Evolutionary conservation across 1,140 invertebrate species (phyloP).

Genomic region (Drosophila mayri): DNA sequence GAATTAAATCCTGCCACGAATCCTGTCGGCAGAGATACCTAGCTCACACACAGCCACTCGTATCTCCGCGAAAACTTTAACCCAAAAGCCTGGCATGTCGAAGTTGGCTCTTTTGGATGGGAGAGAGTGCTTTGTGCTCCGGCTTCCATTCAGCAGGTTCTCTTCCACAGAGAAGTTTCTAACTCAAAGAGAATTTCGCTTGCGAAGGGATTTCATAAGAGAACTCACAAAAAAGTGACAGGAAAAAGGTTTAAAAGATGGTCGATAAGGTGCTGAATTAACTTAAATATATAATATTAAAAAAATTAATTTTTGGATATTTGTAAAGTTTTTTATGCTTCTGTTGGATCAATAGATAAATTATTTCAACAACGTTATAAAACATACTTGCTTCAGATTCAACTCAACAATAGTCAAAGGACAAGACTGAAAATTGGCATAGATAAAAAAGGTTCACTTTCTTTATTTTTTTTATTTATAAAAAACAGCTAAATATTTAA

Average conservation of each 20-base stretch:
- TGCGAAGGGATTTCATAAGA: not conserved
- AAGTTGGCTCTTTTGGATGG: slow-evolving; percentile 7
- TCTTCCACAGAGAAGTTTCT: slow-evolving; percentile 28
- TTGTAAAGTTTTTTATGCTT: too few species aligned
- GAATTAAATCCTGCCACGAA: slow-evolving; percentile 77
- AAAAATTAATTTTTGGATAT: too few species aligned
- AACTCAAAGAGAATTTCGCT: slow-evolving; percentile 9
- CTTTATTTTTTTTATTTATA: too few species aligned
- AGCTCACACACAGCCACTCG: slow-evolving; percentile 28
- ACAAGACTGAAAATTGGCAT: too few species aligned
- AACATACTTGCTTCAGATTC: too few species aligned
- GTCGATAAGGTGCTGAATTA: not conserved
- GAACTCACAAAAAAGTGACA: not conserved
- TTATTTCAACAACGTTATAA: too few species aligned
- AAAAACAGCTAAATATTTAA: too few species aligned
- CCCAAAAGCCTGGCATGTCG: slow-evolving; percentile 46
- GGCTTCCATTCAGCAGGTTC: slow-evolving; percentile 62
- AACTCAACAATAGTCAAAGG: too few species aligned
- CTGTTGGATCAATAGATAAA: too few species aligned
- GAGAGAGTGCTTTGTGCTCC: slow-evolving; percentile 29
- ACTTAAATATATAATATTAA: too few species aligned
- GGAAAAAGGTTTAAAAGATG: slow-evolving; percentile 19
- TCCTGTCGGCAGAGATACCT: slow-evolving; percentile 51
- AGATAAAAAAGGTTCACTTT: too few species aligned
- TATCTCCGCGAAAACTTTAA: slow-evolving; percentile 55